A percentile compares a stretch with the other conserved stretches of the same genome.
phyloP scores from a whole-genome alignment of 2,797 vertebrate genomes.

The Anabas testudineus region DNA sequence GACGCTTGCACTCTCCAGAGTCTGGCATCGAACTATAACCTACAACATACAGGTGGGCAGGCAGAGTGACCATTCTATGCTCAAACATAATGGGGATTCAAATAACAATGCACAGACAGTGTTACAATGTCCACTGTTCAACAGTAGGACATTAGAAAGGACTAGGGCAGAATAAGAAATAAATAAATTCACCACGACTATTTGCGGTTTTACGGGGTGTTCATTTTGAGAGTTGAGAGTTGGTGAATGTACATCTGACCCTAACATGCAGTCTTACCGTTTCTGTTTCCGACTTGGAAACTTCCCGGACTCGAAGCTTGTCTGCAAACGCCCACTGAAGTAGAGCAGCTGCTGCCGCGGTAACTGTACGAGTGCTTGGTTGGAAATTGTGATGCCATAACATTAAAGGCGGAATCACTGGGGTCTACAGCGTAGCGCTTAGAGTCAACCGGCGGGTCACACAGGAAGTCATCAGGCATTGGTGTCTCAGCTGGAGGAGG shows the following conservation, averaged over 20 bases:
- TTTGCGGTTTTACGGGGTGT: too few species aligned
- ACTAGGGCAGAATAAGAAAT: too few species aligned
- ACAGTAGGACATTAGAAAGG: neutral
- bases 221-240: too few species aligned
- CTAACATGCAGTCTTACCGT: slow-evolving; percentile 83
- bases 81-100: neutral
- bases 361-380: slow-evolving; percentile 80
- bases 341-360: slow-evolving; percentile 79
- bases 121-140: neutral
- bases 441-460: slow-evolving; percentile 79
- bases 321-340: slow-evolving; percentile 79
- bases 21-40: slow-evolving; percentile 89
- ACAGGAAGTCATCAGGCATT: slow-evolving; percentile 87
- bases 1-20: slow-evolving; percentile 81
- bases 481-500: slow-evolving; percentile 82
- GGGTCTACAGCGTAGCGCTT: slow-evolving; percentile 86
- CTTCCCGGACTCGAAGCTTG: slow-evolving; percentile 87
- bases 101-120: neutral
- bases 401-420: slow-evolving; percentile 84
- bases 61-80: slow-evolving; percentile 2
- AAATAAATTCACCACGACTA: too few species aligned
- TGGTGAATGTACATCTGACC: neutral
- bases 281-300: slow-evolving; percentile 90
- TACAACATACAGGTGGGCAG: slow-evolving; percentile 50
- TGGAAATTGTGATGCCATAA: slow-evolving; percentile 81